Conservation (phyloP, 2,888 invertebrate genomes). For the Cecidostiba fungosa region DNA sequence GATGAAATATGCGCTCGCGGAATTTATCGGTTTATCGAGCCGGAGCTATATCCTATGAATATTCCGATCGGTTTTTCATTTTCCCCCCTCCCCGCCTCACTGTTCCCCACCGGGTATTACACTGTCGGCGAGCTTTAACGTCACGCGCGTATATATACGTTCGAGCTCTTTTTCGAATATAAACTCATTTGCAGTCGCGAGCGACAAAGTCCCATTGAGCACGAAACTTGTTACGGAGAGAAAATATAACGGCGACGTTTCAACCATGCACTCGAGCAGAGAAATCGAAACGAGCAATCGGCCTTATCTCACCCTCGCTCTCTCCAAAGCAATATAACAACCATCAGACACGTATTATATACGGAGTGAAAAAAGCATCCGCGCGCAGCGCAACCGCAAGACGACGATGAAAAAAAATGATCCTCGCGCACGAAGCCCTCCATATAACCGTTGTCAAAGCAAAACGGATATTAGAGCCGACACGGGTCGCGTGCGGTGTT, state of each 20-base stretch:
- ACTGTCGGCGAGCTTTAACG: not conserved
- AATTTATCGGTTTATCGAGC: conserved; percentile 4
- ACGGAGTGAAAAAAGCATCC: not conserved
- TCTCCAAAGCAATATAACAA: not conserved
- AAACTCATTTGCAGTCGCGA: not conserved
- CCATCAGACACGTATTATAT: not conserved
- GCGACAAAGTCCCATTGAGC: not conserved
- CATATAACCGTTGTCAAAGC: not conserved
- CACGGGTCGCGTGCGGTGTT: conserved; percentile 56
- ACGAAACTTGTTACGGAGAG: not conserved
- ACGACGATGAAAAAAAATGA: conserved; percentile 17
- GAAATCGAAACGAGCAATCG: conserved; percentile 19
- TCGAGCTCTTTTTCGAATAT: not conserved
- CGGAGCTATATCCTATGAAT: not conserved
- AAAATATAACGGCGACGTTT: not conserved
- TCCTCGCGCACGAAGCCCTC: conserved; percentile 11
- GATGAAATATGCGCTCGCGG: conserved; percentile 12
- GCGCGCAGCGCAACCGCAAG: not conserved
- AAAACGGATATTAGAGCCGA: conserved; percentile 61
- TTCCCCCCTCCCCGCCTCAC: not conserved
- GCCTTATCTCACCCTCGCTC: not conserved
- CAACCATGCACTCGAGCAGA: not conserved
- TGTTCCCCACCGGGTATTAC: not conserved
- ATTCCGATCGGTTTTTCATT: not conserved
- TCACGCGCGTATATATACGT: no score